Conservation (phyloP, 2,888 invertebrate genomes). For the Stramonita haemastoma region DNA sequence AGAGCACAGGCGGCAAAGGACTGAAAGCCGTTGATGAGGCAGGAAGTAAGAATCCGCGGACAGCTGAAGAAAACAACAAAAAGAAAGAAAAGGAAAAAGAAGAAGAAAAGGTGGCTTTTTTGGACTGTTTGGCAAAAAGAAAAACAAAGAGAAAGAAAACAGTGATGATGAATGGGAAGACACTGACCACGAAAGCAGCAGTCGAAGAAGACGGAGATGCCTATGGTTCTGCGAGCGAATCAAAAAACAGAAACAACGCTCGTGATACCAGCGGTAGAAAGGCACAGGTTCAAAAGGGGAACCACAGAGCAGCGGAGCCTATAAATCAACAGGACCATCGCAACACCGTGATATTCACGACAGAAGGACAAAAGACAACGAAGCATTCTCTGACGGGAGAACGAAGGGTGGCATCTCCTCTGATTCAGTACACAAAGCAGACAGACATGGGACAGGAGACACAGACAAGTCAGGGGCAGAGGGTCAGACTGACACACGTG, state of each 20-base stretch:
- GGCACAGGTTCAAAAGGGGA: background rate
- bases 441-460: background rate
- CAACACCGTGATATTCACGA: background rate
- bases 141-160: background rate
- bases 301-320: background rate
- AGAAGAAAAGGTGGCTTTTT: constrained; percentile 26
- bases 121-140: constrained; percentile 9
- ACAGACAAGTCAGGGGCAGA: background rate
- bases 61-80: background rate
- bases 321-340: background rate
- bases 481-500: background rate
- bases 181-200: background rate
- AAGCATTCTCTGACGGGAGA: background rate
- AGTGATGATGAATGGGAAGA: background rate
- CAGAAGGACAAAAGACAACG: background rate
- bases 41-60: background rate
- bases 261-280: background rate
- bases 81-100: background rate
- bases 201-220: background rate
- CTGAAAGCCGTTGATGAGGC: background rate
- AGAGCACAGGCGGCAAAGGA: background rate
- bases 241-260: background rate
- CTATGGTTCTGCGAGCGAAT: background rate
- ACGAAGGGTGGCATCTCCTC: background rate
- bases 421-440: background rate